These are phyloP conservation scores for Pediacus dermestoides DNA, from an alignment of 2,888 invertebrate species.

Conservation along the genomic window DNA sequence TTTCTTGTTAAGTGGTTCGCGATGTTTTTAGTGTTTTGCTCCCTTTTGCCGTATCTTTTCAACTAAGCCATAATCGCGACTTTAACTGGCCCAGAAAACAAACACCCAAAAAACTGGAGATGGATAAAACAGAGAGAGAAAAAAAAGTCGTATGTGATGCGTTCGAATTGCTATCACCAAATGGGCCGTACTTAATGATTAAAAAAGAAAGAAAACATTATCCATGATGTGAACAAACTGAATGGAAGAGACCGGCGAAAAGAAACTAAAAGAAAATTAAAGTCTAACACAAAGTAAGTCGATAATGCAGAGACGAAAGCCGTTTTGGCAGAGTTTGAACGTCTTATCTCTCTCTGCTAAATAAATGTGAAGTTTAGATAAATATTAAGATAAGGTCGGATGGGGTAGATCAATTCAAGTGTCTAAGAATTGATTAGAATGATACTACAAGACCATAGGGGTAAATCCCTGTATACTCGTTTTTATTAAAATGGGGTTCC, in stretches of 20 bases:
- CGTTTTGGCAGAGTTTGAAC: conserved; percentile 40
- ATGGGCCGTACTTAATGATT: conserved; percentile 45
- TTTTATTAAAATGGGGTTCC: no score
- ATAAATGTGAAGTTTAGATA: conserved; percentile 49
- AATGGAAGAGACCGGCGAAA: conserved; percentile 29
- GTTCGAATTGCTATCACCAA: conserved; percentile 42
- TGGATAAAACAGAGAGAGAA: conserved; percentile 12
- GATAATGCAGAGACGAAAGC: conserved; percentile 36
- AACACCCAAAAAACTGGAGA: no score
- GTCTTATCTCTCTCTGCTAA: conserved; percentile 43
- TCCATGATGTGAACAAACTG: conserved; percentile 37
- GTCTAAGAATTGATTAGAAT: conserved; percentile 51
- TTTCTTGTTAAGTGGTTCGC: conserved; percentile 29
- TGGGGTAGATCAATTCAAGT: conserved; percentile 46
- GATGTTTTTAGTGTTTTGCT: conserved; percentile 30
- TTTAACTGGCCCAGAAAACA: conserved; percentile 20
- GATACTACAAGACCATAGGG: conserved; percentile 34
- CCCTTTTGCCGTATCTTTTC: conserved; percentile 26
- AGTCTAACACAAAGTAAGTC: conserved; percentile 24
- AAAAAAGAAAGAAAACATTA: conserved; percentile 39
- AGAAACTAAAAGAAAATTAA: conserved; percentile 37
- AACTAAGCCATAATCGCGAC: conserved; percentile 22
- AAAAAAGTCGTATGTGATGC: conserved; percentile 33
- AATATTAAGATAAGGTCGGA: conserved; percentile 44
- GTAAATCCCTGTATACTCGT: no score